Conservation (phyloP, 2,113 vertebrate species). For the Hypocryptadius cinnamomeus region DNA sequence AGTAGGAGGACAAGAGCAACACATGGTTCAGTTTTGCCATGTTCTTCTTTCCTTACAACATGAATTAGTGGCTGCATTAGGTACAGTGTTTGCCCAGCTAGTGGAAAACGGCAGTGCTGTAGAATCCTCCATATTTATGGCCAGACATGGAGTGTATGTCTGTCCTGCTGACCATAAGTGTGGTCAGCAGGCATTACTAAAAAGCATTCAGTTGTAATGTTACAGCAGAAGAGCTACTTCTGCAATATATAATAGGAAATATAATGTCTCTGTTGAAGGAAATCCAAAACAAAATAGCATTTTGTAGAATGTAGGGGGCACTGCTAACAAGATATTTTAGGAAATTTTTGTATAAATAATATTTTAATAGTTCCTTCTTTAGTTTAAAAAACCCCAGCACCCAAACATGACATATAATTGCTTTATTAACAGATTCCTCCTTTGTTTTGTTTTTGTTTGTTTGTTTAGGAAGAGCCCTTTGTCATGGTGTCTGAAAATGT, state of each 20-base stretch:
- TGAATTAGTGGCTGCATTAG: neutral
- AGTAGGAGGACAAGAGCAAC: neutral
- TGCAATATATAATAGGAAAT: neutral
- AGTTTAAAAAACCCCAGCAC: accelerated
- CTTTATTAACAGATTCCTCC: neutral
- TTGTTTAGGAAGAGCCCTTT: conserved; percentile 92
- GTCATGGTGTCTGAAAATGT: conserved; percentile 99
- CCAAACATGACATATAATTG: neutral
- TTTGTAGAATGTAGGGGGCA: neutral
- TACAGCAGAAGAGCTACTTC: neutral
- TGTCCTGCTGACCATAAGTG: neutral
- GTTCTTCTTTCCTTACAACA: neutral
- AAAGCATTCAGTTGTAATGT: neutral
- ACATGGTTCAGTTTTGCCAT: neutral
- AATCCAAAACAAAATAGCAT: neutral
- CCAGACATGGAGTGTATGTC: neutral
- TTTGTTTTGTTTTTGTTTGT: neutral
- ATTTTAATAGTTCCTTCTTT: neutral
- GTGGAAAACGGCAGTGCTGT: neutral
- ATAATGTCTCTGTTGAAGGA: neutral
- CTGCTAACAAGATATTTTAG: neutral
- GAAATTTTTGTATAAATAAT: neutral
- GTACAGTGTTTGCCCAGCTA: neutral
- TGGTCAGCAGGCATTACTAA: neutral
- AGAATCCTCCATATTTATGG: neutral